A percentile compares a stretch with the other conserved stretches of the same genome.
These are phyloP conservation scores for Papilio xuthus DNA, from an alignment of 1,140 invertebrate genomes.

Conservation along the genomic window DNA sequence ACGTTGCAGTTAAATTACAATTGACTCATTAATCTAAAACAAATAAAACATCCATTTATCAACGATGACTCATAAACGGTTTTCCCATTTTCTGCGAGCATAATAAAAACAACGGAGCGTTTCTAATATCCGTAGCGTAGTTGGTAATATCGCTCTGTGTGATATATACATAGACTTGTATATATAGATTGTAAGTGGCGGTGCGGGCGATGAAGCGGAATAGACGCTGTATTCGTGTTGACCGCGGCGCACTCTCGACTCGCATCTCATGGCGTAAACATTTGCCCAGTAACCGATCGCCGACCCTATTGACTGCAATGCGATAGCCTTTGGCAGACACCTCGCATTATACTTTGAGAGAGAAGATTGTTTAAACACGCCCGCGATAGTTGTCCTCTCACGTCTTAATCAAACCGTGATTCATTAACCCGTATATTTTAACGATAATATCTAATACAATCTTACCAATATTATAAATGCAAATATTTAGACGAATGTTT, in stretches of 20 bases:
- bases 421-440: background rate
- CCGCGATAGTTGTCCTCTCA: slow-evolving; percentile 19
- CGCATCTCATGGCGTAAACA: slow-evolving; percentile 66
- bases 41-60: slow-evolving; percentile 38
- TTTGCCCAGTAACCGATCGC: slow-evolving; percentile 63
- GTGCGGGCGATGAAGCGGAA: slow-evolving; percentile 38
- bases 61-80: slow-evolving; percentile 34
- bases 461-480: background rate
- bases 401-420: slow-evolving; percentile 7
- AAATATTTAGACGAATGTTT: too few species aligned
- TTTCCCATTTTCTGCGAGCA: slow-evolving; percentile 34
- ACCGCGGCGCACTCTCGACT: slow-evolving; percentile 56
- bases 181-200: slow-evolving; percentile 1
- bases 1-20: background rate
- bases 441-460: background rate
- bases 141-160: slow-evolving; percentile 28
- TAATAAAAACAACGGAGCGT: slow-evolving; percentile 31
- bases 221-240: slow-evolving; percentile 63
- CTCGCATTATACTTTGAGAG: slow-evolving; percentile 46
- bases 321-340: slow-evolving; percentile 60
- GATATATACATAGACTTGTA: background rate
- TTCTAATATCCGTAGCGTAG: slow-evolving; percentile 38
- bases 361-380: slow-evolving; percentile 39
- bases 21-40: slow-evolving; percentile 34
- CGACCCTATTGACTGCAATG: slow-evolving; percentile 59